Conservation (phyloP, 2,888 invertebrate genomes). For the Hololepta plana region DNA sequence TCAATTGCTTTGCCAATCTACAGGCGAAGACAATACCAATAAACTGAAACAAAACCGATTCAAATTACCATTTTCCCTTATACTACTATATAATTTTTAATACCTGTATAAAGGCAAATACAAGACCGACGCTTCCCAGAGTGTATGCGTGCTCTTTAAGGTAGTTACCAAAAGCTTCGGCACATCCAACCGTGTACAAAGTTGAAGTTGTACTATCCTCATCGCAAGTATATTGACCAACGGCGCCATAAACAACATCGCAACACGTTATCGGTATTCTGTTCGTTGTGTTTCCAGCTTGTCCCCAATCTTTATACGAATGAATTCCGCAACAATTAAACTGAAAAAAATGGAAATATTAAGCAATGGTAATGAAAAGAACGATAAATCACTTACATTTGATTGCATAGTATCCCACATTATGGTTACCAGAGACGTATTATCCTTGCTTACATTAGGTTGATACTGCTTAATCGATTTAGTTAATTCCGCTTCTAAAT, state of each 20-base stretch:
- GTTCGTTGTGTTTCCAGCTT: slow-evolving; percentile 20
- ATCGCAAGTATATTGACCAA: slow-evolving; percentile 26
- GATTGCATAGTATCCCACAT: slow-evolving; percentile 71
- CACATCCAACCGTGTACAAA: slow-evolving; percentile 43
- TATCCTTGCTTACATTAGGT: slow-evolving; percentile 32
- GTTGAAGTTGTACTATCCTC: slow-evolving; percentile 10
- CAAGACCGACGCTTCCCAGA: slow-evolving; percentile 66
- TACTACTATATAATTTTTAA: too few relatives aligned
- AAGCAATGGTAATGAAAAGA: too few relatives aligned
- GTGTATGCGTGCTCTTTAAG: slow-evolving; percentile 53
- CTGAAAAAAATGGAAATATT: slow-evolving; percentile 35
- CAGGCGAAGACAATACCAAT: slow-evolving; percentile 81
- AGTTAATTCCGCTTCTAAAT: slow-evolving; percentile 47
- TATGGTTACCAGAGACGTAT: slow-evolving; percentile 32
- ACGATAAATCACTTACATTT: slow-evolving; percentile 64
- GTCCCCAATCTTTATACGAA: slow-evolving; percentile 41
- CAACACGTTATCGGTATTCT: slow-evolving; percentile 49
- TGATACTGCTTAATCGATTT: slow-evolving; percentile 46
- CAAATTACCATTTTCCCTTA: too few relatives aligned
- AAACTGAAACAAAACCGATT: slow-evolving; percentile 48
- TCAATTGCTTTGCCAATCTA: slow-evolving; percentile 77
- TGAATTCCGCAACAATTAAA: slow-evolving; percentile 56
- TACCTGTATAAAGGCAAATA: slow-evolving; percentile 76
- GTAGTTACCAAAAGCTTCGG: slow-evolving; percentile 38
- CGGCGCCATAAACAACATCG: slow-evolving; percentile 27